phyloP scores from a whole-genome alignment of 92 coral and sea anemone genomes.

The Epizoanthus ramosus region DNA sequence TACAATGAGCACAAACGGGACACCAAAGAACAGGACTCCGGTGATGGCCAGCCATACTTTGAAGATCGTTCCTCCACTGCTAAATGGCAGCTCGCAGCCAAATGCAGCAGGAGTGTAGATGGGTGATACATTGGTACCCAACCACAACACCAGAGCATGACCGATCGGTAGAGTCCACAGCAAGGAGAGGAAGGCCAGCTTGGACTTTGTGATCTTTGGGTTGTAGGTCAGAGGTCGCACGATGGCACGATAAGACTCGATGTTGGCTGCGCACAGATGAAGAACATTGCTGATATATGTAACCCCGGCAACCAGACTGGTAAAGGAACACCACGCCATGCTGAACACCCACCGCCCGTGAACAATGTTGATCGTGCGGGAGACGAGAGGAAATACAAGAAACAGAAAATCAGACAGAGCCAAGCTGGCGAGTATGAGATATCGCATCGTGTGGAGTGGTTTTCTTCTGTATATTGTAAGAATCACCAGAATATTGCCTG shows the following conservation, averaged over 20 bases:
- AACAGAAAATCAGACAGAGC: too few relatives aligned
- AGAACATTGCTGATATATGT: background rate
- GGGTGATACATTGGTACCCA: background rate
- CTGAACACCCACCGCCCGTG: background rate
- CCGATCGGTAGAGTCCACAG: background rate
- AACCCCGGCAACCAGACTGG: background rate
- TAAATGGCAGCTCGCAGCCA: background rate
- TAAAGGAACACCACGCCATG: background rate
- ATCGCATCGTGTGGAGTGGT: background rate
- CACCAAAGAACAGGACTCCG: too few relatives aligned
- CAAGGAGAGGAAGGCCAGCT: background rate
- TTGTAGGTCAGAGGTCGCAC: too few relatives aligned
- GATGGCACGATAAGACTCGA: constrained; percentile 5
- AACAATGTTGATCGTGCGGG: background rate
- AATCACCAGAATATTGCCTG: too few relatives aligned
- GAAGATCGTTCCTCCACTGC: background rate
- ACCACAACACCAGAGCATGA: background rate
- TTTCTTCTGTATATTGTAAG: too few relatives aligned
- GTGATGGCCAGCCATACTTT: too few relatives aligned
- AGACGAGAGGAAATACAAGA: background rate
- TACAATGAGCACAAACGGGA: too few relatives aligned
- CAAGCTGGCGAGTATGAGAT: background rate
- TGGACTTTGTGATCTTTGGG: background rate
- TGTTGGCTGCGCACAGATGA: background rate
- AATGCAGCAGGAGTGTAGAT: background rate